Conservation (phyloP, 2,113 vertebrate species). For the Paedocypris sp. region DNA sequence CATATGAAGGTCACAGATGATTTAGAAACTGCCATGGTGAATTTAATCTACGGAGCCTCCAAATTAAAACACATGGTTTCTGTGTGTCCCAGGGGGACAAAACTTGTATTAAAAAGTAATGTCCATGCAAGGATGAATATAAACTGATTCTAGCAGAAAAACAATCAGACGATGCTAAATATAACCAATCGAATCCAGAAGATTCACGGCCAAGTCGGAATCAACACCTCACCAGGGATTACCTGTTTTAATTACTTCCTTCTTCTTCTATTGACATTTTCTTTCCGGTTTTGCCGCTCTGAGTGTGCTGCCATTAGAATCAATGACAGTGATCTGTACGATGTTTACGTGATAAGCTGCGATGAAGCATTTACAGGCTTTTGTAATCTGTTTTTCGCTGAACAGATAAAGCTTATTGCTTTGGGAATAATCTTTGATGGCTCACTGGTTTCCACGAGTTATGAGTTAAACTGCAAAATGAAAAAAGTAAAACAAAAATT, state of each 20-base stretch:
- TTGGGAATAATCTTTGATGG: constrained; percentile 38
- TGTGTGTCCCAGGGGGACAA: not conserved
- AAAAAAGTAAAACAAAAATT: constrained; percentile 15
- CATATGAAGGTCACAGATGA: not conserved
- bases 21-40: not conserved
- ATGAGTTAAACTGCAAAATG: constrained; percentile 24
- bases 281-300: constrained; percentile 28
- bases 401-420: constrained; percentile 41
- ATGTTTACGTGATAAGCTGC: constrained; percentile 41
- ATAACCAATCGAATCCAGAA: constrained; percentile 25
- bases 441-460: constrained; percentile 35
- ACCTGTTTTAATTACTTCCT: constrained; percentile 45
- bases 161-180: constrained; percentile 23
- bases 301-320: constrained; percentile 41
- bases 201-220: constrained; percentile 29
- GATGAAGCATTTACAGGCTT: constrained; percentile 37
- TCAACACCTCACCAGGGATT: constrained; percentile 40
- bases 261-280: constrained; percentile 34
- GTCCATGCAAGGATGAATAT: constrained; percentile 9
- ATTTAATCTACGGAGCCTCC: not conserved
- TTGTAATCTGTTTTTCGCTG: constrained; percentile 37
- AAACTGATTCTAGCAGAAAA: constrained; percentile 14
- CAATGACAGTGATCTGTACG: constrained; percentile 42
- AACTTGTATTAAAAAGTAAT: constrained; percentile 9
- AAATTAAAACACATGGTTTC: constrained; percentile 7